phyloP scores from a whole-genome alignment of 2,888 invertebrate genomes.

The Apodemia hepburni region DNA sequence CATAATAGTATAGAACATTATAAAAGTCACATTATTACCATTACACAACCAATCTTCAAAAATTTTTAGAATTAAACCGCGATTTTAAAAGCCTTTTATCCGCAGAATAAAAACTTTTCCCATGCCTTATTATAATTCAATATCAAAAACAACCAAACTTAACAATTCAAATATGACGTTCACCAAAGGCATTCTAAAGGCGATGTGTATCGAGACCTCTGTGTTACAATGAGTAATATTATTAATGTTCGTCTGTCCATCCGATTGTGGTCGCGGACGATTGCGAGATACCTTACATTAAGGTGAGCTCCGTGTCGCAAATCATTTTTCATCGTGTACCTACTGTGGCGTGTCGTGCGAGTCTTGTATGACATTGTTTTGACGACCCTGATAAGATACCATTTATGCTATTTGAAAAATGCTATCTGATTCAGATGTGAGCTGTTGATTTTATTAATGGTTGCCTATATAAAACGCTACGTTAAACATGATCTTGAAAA shows the following conservation, averaged over 20 bases:
- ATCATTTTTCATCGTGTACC: conserved; percentile 37
- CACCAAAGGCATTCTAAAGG: conserved; percentile 18
- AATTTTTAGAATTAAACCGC: no score
- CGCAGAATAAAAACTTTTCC: neutral
- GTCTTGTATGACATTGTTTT: conserved; percentile 51
- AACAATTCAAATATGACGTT: conserved; percentile 18
- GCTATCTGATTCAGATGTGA: conserved; percentile 27
- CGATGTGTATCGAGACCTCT: conserved; percentile 47
- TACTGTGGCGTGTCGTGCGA: conserved; percentile 34
- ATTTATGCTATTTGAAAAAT: conserved; percentile 42
- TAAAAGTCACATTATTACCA: no score
- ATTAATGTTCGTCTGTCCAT: conserved; percentile 71
- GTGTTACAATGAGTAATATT: conserved; percentile 67
- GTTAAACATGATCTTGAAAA: conserved; percentile 5
- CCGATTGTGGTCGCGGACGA: conserved; percentile 48
- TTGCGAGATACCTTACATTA: conserved; percentile 62
- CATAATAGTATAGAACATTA: no score
- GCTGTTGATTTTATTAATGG: conserved; percentile 33
- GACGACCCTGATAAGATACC: conserved; percentile 63
- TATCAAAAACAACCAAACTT: conserved; percentile 2
- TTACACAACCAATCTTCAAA: no score
- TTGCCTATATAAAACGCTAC: neutral
- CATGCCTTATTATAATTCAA: no score
- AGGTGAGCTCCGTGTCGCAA: conserved; percentile 57
- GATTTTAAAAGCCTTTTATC: no score